A percentile compares a stretch with the other conserved stretches of the same genome.
Conservation (phyloP, 2,113 vertebrate species). For the Quiscalus mexicanus region DNA sequence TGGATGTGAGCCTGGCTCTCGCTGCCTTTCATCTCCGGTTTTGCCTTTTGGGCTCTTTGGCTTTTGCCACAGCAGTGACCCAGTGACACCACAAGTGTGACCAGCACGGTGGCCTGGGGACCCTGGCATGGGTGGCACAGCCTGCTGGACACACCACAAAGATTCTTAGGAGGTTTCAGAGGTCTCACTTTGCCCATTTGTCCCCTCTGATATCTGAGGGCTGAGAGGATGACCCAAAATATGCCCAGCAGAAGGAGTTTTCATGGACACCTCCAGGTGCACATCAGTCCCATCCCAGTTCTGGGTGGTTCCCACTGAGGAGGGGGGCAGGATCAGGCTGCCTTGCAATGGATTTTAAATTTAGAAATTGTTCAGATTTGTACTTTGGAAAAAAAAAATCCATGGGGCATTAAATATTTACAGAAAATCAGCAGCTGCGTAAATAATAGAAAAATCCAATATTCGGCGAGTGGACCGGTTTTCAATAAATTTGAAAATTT, state of each 20-base stretch:
- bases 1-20: not conserved
- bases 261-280: accelerated
- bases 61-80: not conserved
- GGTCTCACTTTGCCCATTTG: not conserved
- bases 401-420: constrained; percentile 70
- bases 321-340: not conserved
- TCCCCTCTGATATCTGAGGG: not conserved
- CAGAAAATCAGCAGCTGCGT: constrained; percentile 62
- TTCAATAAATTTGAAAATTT: constrained; percentile 70
- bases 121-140: not conserved
- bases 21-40: constrained; percentile 63
- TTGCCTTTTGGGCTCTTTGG: not conserved
- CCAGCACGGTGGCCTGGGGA: accelerated
- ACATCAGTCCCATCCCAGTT: accelerated
- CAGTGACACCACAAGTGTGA: accelerated
- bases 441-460: constrained; percentile 66
- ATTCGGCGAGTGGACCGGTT: constrained; percentile 5
- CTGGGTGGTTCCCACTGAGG: accelerated
- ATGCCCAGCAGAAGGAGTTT: not conserved
- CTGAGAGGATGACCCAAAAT: accelerated
- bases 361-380: constrained; percentile 63
- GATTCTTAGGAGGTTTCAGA: not conserved
- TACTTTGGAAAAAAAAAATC: constrained; percentile 65
- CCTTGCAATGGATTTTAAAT: not conserved
- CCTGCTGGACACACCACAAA: not conserved